Evolutionary conservation across 2,113 vertebrate species (phyloP).

Genomic region (Motacilla tschutschensis): DNA sequence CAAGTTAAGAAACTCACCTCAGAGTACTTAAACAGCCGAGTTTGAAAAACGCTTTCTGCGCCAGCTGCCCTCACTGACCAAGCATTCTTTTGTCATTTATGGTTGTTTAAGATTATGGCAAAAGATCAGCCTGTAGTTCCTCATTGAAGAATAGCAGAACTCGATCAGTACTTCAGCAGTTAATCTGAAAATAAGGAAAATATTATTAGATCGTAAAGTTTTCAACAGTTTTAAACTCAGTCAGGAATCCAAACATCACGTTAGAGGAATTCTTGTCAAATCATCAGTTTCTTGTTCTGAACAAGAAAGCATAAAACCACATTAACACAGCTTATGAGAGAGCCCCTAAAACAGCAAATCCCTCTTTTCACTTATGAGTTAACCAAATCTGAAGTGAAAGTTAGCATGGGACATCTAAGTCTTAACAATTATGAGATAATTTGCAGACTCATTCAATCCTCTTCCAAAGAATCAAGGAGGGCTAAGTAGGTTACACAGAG

Average conservation of each 20-base stretch:
- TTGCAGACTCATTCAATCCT: not conserved
- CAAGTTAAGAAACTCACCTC: conserved; percentile 78
- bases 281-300: not conserved
- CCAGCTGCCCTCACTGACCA: conserved; percentile 91
- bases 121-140: conserved; percentile 99
- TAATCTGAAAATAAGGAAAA: conserved; percentile 76
- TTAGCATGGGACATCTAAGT: not conserved
- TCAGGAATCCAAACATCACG: not conserved
- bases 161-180: conserved; percentile 92
- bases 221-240: not conserved
- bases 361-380: not conserved
- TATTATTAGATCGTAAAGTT: conserved; percentile 14
- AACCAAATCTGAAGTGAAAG: not conserved
- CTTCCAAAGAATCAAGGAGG: not conserved
- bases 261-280: not conserved
- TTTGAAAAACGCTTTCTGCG: conserved; percentile 87
- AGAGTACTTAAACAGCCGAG: conserved; percentile 90
- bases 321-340: not conserved
- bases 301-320: not conserved
- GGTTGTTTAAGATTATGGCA: conserved; percentile 99
- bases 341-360: not conserved
- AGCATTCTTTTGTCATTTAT: conserved; percentile 90
- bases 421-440: not conserved
- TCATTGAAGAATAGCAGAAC: conserved; percentile 99
- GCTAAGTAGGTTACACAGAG: not conserved